These are phyloP conservation scores for Drosophila kuntzei DNA, from an alignment of 2,888 invertebrate species.

Conservation along the genomic window DNA sequence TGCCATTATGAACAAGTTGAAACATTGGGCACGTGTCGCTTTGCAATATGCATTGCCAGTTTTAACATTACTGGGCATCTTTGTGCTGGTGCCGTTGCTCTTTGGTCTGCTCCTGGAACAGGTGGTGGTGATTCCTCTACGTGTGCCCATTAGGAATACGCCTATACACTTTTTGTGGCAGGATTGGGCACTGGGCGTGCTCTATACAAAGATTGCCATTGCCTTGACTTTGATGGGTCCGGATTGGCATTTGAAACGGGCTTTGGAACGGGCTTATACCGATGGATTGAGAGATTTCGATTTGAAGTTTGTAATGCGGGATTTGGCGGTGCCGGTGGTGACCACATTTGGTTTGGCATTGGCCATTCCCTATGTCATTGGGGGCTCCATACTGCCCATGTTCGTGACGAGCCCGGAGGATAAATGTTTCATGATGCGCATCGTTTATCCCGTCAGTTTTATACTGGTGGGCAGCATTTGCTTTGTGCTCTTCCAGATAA, in stretches of 20 bases:
- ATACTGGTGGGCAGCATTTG: slow-evolving; percentile 89
- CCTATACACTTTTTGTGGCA: slow-evolving; percentile 96
- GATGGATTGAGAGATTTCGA: slow-evolving; percentile 97
- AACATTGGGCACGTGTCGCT: slow-evolving; percentile 91
- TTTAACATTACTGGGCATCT: slow-evolving; percentile 88
- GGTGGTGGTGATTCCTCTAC: slow-evolving; percentile 95
- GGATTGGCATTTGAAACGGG: slow-evolving; percentile 96
- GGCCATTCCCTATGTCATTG: slow-evolving; percentile 96
- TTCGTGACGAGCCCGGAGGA: slow-evolving; percentile 88
- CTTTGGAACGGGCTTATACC: slow-evolving; percentile 96
- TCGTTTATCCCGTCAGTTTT: slow-evolving; percentile 95
- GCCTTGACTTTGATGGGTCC: slow-evolving; percentile 99
- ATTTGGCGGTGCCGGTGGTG: slow-evolving; percentile 95
- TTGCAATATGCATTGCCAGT: slow-evolving; percentile 92
- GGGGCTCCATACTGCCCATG: slow-evolving; percentile 91
- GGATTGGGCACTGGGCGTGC: slow-evolving; percentile 98
- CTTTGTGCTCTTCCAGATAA: slow-evolving; percentile 93
- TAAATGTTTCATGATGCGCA: slow-evolving; percentile 91
- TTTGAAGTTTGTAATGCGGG: slow-evolving; percentile 92
- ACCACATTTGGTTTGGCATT: slow-evolving; percentile 95
- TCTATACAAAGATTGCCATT: slow-evolving; percentile 98
- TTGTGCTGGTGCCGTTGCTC: slow-evolving; percentile 96
- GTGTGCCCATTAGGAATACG: slow-evolving; percentile 96
- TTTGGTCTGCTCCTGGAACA: slow-evolving; percentile 96
- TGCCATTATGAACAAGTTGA: slow-evolving; percentile 90